Conservation (phyloP, 2,113 vertebrate genomes). For the Petrocephalus microphthalmus region DNA sequence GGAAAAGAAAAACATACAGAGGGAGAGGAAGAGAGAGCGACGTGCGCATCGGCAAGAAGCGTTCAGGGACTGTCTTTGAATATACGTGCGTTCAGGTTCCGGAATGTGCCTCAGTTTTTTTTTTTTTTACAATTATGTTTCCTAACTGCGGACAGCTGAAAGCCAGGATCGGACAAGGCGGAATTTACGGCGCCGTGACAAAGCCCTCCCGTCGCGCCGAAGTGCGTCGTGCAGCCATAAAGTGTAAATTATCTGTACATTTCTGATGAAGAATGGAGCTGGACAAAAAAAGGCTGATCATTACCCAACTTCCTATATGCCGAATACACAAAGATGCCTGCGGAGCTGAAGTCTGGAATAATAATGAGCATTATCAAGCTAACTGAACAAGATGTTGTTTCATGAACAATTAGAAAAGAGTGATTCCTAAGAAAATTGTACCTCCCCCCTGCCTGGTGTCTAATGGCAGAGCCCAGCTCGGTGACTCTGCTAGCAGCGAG, state of each 20-base stretch:
- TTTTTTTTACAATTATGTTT: not conserved
- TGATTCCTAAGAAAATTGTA: not conserved
- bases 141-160: not conserved
- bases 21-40: not conserved
- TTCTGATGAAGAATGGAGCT: not conserved
- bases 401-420: not conserved
- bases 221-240: not conserved
- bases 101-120: not conserved
- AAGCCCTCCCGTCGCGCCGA: not conserved
- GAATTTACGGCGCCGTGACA: not conserved
- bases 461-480: not conserved
- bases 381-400: not conserved
- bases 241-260: not conserved
- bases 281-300: not conserved
- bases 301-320: not conserved
- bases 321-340: not conserved
- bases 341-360: not conserved
- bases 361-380: not conserved
- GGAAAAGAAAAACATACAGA: not conserved
- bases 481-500: not conserved
- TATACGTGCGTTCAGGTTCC: not conserved
- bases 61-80: not conserved
- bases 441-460: not conserved
- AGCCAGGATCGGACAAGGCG: not conserved
- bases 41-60: not conserved